These are phyloP conservation scores for Lasioglossum malachurum DNA, from an alignment of 2,888 invertebrate species.

Conservation along the genomic window DNA sequence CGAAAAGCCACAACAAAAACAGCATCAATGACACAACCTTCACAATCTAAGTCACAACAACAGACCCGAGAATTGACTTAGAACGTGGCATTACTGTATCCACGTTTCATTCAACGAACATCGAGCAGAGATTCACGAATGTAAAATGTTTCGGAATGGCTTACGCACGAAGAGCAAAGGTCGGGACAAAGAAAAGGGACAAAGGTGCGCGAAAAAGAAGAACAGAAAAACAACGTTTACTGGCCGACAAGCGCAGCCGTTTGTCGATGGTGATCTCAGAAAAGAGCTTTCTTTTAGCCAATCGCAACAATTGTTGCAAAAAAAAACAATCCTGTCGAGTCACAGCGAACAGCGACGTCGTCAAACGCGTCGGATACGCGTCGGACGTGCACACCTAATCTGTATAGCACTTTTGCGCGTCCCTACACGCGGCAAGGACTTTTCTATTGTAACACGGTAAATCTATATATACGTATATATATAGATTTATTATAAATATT, in stretches of 20 bases:
- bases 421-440: conserved; percentile 58
- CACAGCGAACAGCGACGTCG: conserved; percentile 32
- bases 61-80: too few relatives aligned
- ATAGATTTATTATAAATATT: conserved; percentile 54
- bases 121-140: conserved; percentile 6
- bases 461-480: conserved; percentile 45
- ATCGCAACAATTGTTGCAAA: conserved; percentile 72
- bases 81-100: too few relatives aligned
- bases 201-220: too few relatives aligned
- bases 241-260: conserved; percentile 13
- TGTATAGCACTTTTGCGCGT: conserved; percentile 78
- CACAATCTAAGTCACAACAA: too few relatives aligned
- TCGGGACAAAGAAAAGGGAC: background rate
- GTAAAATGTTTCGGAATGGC: conserved; percentile 4
- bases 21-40: too few relatives aligned
- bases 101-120: conserved; percentile 16
- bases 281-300: conserved; percentile 15
- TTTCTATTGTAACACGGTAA: conserved; percentile 66
- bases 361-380: conserved; percentile 18
- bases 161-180: background rate
- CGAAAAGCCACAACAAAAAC: too few relatives aligned
- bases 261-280: conserved; percentile 36
- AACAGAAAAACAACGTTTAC: background rate
- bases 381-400: conserved; percentile 71
- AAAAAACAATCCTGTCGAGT: conserved; percentile 68